phyloP scores from a whole-genome alignment of 2,888 invertebrate genomes.

The Creontiades dilutus region DNA sequence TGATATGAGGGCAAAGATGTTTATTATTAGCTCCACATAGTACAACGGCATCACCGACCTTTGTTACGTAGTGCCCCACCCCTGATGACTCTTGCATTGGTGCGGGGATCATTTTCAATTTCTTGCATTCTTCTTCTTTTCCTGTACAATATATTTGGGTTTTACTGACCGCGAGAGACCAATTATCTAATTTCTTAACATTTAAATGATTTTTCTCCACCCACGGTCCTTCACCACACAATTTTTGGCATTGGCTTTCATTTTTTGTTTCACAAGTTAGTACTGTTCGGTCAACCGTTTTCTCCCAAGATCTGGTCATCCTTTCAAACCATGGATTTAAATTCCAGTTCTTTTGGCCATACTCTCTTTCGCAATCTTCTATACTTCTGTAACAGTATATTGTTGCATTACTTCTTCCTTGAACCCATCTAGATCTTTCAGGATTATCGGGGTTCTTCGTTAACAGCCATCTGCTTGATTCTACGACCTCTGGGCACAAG shows the following conservation, averaged over 20 bases:
- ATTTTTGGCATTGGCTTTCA: no score
- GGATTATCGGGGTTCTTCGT: background rate
- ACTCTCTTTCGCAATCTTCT: background rate
- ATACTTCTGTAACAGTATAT: background rate
- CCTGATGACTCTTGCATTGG: slow-evolving; percentile 18
- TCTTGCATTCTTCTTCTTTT: background rate
- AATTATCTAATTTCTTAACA: no score
- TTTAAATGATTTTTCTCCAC: no score
- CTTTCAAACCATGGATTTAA: background rate
- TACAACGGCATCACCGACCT: background rate
- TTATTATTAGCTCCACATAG: background rate
- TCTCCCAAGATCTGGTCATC: background rate
- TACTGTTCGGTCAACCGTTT: no score
- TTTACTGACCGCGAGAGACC: no score
- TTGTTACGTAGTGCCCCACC: background rate
- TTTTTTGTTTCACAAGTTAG: no score
- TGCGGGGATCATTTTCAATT: background rate
- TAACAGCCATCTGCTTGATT: background rate
- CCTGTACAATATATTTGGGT: background rate
- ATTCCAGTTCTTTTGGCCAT: background rate
- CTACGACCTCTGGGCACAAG: background rate
- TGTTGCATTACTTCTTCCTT: background rate
- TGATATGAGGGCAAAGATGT: background rate
- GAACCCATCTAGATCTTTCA: background rate
- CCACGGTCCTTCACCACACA: no score